Evolutionary conservation across 2,797 vertebrate species (phyloP).

Genomic region (Sebastes wilsoni): DNA sequence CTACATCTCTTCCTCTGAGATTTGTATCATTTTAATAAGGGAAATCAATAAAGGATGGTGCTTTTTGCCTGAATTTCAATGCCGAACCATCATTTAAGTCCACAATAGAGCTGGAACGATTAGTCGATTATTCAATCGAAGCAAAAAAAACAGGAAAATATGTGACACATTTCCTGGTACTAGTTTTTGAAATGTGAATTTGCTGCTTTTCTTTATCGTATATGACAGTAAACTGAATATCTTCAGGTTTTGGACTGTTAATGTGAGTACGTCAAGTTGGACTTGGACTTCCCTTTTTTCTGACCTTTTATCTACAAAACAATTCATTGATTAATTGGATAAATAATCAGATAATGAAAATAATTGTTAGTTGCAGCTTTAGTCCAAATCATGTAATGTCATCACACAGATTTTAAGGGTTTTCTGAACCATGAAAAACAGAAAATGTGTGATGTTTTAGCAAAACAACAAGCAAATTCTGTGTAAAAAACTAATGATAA

Average conservation of each 20-base stretch:
- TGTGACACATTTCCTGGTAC: too few relatives aligned
- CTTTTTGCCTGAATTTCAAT: neutral
- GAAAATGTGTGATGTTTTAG: neutral
- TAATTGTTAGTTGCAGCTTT: neutral
- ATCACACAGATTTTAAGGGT: neutral
- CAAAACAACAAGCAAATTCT: neutral
- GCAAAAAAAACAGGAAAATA: neutral
- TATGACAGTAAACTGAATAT: neutral
- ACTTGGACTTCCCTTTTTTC: neutral
- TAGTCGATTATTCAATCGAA: neutral
- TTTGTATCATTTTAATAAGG: neutral
- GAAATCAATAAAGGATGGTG: neutral
- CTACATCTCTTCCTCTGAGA: neutral
- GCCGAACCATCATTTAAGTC: neutral
- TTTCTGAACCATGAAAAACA: neutral
- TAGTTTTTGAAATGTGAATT: fast-evolving
- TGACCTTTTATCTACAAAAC: neutral
- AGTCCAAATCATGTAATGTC: neutral
- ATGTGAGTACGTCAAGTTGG: neutral
- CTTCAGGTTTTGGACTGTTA: neutral
- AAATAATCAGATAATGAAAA: neutral
- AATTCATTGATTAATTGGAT: fast-evolving
- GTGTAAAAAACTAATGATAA: constrained; percentile 13
- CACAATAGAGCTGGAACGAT: neutral
- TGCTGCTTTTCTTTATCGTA: neutral